Base-by-base conservation (phyloP, 1,140 invertebrate genomes). In the Cydia pomonella region DNA sequence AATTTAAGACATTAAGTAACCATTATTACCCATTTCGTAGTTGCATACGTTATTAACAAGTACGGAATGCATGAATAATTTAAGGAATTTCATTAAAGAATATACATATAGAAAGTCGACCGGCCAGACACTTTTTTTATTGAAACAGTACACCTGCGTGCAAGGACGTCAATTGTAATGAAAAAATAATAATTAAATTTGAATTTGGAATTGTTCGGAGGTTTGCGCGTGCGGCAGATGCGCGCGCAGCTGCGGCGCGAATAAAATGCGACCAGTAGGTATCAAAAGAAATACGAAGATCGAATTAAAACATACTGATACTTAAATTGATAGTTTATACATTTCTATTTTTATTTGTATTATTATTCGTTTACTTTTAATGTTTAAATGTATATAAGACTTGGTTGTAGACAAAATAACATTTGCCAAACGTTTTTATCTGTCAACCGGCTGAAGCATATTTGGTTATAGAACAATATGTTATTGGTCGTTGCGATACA, bases 191-290 rank as follows among this genome's bases (percentile, higher is more conserved):
- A 69, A 69, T 69, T 69, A 33, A n/a, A 38, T 69, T 69, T 69
- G 64, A 69, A 69, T 69, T 69, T 10, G 64, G 64, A 64, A 64
- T 64, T 69, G 27, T 69, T 69, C 21, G 64, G 27, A 66, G 13
- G 64, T 7, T 33, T 29, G 64, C 64, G 69, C 72, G 72, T 44
- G 66, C 38, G 76, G 73, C 76, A 77, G 76, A 77, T 77, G 76
- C 76, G 76, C 73, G 69, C 73, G 76, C 76, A 77, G 69, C 76
- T 77, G 76, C 73, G 38, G 21, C 21, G 27, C 23, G 53, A 38
- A 62, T 53, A 63, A 38, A 63, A 83, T 82, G 79, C 78, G 74
- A 75, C 23, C 23, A 74, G 74, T 74, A 80, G 78, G 76, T 80
- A 12, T 9, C 7, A 21, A 59, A 59, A 21, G 53, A 59, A 59